Conservation (phyloP, 2,113 vertebrate genomes). For the Nibea coibor region DNA sequence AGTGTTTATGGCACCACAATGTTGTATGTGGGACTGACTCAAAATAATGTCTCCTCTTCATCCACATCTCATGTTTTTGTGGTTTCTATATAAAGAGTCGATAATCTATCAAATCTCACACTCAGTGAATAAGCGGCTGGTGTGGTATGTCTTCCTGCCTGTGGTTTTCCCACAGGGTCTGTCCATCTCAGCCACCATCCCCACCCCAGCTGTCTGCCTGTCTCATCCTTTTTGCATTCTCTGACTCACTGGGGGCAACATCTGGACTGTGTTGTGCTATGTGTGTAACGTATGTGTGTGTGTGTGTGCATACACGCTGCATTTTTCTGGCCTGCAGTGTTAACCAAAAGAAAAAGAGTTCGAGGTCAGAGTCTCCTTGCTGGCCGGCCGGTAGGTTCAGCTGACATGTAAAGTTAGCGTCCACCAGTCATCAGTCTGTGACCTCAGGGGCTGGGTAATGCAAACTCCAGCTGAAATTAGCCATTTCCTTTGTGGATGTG, state of each 20-base stretch:
- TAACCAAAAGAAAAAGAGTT: conserved; percentile 5
- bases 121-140: conserved; percentile 38
- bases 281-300: conserved; percentile 37
- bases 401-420: conserved; percentile 60
- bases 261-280: conserved; percentile 46
- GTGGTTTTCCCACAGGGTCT: conserved; percentile 68
- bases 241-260: conserved; percentile 71
- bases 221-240: conserved; percentile 64
- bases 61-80: neutral
- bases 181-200: conserved; percentile 43
- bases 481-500: conserved; percentile 32
- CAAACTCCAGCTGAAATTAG: conserved; percentile 48
- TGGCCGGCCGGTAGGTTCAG: conserved; percentile 15
- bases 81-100: neutral
- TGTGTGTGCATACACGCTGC: conserved; percentile 4
- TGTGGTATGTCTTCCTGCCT: conserved; percentile 59
- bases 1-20: neutral
- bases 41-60: neutral
- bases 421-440: conserved; percentile 32
- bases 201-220: conserved; percentile 54
- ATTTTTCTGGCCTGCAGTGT: neutral
- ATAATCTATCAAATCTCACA: conserved; percentile 18
- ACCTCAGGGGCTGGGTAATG: conserved; percentile 35
- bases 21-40: too few relatives aligned
- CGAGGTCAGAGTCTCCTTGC: conserved; percentile 42